Base-by-base conservation (phyloP, 2,113 vertebrate genomes). In the Colaptes auratus region DNA sequence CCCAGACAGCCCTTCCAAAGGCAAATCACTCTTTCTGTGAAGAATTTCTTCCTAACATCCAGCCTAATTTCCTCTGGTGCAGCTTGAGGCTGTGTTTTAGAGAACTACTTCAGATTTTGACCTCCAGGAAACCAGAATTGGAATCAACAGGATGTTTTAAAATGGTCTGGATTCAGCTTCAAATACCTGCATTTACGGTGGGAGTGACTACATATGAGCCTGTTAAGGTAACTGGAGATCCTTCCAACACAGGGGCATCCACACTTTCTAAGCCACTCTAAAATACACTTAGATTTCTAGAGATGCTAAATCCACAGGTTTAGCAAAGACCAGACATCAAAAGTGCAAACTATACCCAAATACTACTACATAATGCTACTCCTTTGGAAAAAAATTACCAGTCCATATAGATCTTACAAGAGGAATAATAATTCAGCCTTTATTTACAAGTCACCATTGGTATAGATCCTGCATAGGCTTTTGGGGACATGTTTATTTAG, bases 101-200 rank as follows among this genome's bases (percentile, higher is more conserved):
- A 39, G 52, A 44, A 63, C 11, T 65, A 46, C 33, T 60, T 80
- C 33, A 64, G 46, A 35, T 76, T 85, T 82, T 80, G 19, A 52
- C 12, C 23, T 60, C 19, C 63, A 66, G 86, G 24, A 91, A 91
- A 91, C 7, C 36, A 79, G 42, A 75, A 83, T 64, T 56, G 75
- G 76, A 87, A 95, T 82, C 75, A 94, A 86, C 3, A 1, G 64
- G 80, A 92, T 88, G 79, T 92, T 94, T 94, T 90, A 63, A 80
- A 93, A 67, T 33, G n/a, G 42, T 30, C 27, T 88, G 72, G 56
- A 77, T 74, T 88, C 46, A 81, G n/a, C 31, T 90, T 81, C 76
- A 59, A 66, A 80, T 76, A 86, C 35, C 76, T 88, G 72, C 53
- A 82, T 78, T 82, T 74, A 59, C 36, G 71, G 30, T 56, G 53